These are phyloP conservation scores for Lasioglossum lativentre DNA, from an alignment of 2,888 invertebrate genomes.

Conservation along the genomic window DNA sequence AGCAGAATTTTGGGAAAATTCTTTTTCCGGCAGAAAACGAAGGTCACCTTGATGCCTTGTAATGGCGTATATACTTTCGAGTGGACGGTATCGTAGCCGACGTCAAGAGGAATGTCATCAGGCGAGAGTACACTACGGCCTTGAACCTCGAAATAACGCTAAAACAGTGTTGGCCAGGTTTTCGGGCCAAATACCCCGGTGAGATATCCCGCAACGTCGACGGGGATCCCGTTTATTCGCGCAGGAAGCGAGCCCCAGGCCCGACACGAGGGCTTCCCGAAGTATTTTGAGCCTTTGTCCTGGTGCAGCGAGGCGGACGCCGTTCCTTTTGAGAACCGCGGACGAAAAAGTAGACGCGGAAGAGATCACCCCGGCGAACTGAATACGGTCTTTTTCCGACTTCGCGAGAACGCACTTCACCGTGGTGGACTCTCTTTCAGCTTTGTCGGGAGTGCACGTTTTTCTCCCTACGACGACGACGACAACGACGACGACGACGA, in stretches of 20 bases:
- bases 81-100: neutral
- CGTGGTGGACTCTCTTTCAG: conserved; percentile 5
- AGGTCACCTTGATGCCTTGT: neutral
- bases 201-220: neutral
- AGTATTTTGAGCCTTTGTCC: conserved; percentile 28
- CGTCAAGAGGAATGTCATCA: neutral
- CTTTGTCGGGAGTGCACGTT: conserved; percentile 13
- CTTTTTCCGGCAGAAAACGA: no score
- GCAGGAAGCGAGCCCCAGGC: neutral
- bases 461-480: neutral
- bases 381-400: conserved; percentile 1
- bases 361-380: conserved; percentile 11
- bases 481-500: neutral
- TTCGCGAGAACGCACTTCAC: neutral
- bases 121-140: neutral
- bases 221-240: neutral
- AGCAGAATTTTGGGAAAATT: no score
- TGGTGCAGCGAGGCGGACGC: neutral
- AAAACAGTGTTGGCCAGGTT: neutral
- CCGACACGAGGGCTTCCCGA: conserved; percentile 9
- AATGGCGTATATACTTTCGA: neutral
- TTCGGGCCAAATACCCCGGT: neutral
- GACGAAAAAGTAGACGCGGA: conserved; percentile 31
- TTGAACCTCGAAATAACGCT: neutral
- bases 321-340: conserved; percentile 19